A percentile compares a stretch with the other conserved stretches of the same genome.
Conservation (phyloP, 2,888 invertebrate species). For the Drosophila basisetae region DNA sequence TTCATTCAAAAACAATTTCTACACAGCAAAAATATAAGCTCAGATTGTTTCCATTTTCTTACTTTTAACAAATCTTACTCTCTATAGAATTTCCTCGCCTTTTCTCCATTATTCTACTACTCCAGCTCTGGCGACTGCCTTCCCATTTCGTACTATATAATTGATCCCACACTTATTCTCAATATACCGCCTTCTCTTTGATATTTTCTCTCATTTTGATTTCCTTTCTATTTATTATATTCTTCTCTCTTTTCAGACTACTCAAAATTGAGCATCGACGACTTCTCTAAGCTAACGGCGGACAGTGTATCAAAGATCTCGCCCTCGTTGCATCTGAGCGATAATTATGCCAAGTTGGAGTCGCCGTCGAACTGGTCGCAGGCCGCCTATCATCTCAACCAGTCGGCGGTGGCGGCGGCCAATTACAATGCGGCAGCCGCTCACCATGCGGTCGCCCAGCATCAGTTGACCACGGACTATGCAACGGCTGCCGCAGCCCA, state of each 20-base stretch:
- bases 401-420: slow-evolving; percentile 82
- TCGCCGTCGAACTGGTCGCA: slow-evolving; percentile 84
- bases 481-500: slow-evolving; percentile 80
- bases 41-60: too few relatives aligned
- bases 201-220: too few relatives aligned
- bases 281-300: slow-evolving; percentile 86
- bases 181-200: background rate
- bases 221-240: background rate
- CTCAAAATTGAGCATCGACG: slow-evolving; percentile 86
- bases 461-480: slow-evolving; percentile 81
- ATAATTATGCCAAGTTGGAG: slow-evolving; percentile 84
- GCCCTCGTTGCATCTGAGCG: slow-evolving; percentile 83
- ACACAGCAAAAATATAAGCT: too few relatives aligned
- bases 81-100: background rate
- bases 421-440: slow-evolving; percentile 83
- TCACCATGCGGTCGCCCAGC: slow-evolving; percentile 76
- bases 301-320: slow-evolving; percentile 85
- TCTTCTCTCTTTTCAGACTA: slow-evolving; percentile 84
- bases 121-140: background rate
- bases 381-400: slow-evolving; percentile 83
- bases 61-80: background rate
- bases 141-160: background rate
- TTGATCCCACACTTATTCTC: background rate
- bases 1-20: too few relatives aligned
- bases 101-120: background rate